A percentile compares a stretch with the other conserved stretches of the same genome.
phyloP scores from a whole-genome alignment of 1,140 invertebrate species.

The Formica exsecta region DNA sequence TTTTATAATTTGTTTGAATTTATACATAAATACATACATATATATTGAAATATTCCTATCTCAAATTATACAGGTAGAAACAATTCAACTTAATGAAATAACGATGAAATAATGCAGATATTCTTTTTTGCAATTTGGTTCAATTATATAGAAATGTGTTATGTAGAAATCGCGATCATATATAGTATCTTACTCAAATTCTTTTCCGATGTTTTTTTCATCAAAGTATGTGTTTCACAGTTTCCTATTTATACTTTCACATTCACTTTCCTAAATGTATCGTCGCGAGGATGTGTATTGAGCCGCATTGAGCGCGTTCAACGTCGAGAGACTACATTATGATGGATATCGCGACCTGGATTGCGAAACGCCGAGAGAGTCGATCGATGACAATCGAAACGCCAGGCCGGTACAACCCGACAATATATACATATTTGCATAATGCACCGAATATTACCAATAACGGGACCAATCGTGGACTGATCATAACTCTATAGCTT shows the following conservation, averaged over 20 bases:
- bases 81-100: background rate
- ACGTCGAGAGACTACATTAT: background rate
- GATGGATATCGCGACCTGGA: constrained; percentile 30
- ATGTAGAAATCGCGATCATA: too few species aligned
- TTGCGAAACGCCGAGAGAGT: constrained; percentile 43
- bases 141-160: background rate
- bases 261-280: background rate
- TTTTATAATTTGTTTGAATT: background rate
- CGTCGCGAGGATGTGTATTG: constrained; percentile 1
- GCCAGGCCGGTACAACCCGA: background rate
- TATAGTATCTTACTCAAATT: background rate
- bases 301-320: background rate
- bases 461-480: constrained; percentile 53
- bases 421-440: constrained; percentile 64
- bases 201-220: background rate
- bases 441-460: constrained; percentile 58
- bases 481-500: constrained; percentile 51
- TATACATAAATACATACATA: too few species aligned
- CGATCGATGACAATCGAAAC: constrained; percentile 52
- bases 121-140: background rate
- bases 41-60: background rate
- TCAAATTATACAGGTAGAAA: background rate
- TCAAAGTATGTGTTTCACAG: background rate
- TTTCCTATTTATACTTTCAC: background rate
- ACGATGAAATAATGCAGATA: background rate